Base-by-base conservation (phyloP, 2,888 invertebrate species). In the Aphidoletes aphidimyza region DNA sequence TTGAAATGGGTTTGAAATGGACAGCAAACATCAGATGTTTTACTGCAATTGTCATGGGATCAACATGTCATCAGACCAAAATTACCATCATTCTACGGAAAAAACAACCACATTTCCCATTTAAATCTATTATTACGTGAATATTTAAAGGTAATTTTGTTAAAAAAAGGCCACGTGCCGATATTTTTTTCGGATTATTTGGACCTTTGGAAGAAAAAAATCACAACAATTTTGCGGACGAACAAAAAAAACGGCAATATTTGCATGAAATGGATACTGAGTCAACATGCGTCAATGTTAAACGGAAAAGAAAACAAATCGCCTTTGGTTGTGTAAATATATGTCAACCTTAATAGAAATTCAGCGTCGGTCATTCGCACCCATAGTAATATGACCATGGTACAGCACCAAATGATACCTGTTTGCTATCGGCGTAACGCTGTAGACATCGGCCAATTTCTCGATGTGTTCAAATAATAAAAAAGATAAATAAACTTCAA, bases 241-340 rank as follows among this genome's bases (percentile, higher is more conserved):
- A 26, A 54, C n/a, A 54, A 54, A 26, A 54, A 14, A 69, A 69
- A 30, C 26, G 26, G 30, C 2, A 22, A 69, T 30, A 69, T 69
- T 69, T 69, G 69, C 69, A 69, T 69, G 30, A 69, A 30, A 14
- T 19, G 26, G 14, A 14, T 0, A 14, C n/a, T 30, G 69, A 69
- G 34, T 69, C 69, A 69, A 69, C 14, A 69, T 30, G 1, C 14
- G 30, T 30, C 69, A 69, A 69, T 69, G 69, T 69, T 69, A 69
- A 69, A 30, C 69, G 69, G 69, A 69, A 69, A 30, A 30, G 30
- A 69, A 69, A 69, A 69, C 30, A 69, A 69, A 69, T 69, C 69
- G 69, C 14, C n/a, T n/a, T 69, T 30, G 14, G 30, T 17, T 69
- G 69, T 69, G 69, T 30, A 69, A 30, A 69, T 69, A 69, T 17